Base-by-base conservation (phyloP, 1,140 invertebrate species). In the Ceratina australensis region DNA sequence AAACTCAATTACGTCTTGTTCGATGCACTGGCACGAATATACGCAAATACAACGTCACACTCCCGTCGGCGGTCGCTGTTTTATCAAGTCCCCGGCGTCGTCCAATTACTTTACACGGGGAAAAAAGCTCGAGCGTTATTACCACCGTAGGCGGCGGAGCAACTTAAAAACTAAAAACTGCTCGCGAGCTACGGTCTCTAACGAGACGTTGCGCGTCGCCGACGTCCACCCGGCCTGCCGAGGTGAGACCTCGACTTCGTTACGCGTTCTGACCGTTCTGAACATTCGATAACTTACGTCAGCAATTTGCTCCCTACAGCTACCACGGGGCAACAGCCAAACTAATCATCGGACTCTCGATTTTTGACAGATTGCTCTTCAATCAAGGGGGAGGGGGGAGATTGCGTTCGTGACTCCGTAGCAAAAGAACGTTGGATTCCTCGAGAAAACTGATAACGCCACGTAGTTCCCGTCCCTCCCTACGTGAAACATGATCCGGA, bases 81-180 rank as follows among this genome's bases (percentile, higher is more conserved):
- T 71, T 60, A 74, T 33, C 24, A 65, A 74, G 50, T 18, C 60
- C 18, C 66, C 18, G 7, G 33, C 49, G 67, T 71, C 47, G 33
- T 73, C 72, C 66, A 83, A 79, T 79, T 79, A 75, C 56, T 61
- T 61, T 50, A 15, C 15, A 12, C 10, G 24, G 67, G 67, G 33
- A 49, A 54, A 67, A 67, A 68, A 74, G 56, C 65, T 60, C 16
- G 61, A 68, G 57, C 71, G 20, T 78, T 57, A 64, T 81, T 69
- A 47, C 57, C 52, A 52, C 68, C 63, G 57, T 49, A 26, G 28
- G 24, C n/a, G 49, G 8, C 15, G 12, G 26, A 13, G 13, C 5
- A 72, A 42, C 59, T 79, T 54, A 54, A 42, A 42, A 42, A 42
- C 33, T 54, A 63, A 47, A 60, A 81, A 49, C 49, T 26, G 24